Conservation (phyloP, 92 coral and sea anemone genomes). For the Galaxea fascicularis region DNA sequence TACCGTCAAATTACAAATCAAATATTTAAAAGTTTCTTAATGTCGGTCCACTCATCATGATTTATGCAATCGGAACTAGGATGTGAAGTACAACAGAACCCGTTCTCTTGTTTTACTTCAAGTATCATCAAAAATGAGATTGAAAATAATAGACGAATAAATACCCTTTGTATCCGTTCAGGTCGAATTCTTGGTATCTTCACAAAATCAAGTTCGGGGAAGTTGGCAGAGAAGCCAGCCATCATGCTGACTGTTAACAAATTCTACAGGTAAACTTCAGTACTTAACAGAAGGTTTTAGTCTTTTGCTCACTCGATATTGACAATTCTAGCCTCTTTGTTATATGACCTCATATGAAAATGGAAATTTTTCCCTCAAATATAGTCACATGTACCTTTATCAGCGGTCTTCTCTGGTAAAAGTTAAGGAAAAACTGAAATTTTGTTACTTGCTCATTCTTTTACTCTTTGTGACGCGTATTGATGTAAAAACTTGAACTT, state of each 20-base stretch:
- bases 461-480: background rate
- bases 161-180: conserved; percentile 9
- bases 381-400: no score
- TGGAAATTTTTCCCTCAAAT: no score
- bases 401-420: no score
- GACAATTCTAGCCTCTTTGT: background rate
- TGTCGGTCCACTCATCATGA: no score
- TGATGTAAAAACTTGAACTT: background rate
- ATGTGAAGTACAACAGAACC: no score
- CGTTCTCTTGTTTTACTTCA: no score
- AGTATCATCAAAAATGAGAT: no score
- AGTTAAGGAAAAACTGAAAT: no score
- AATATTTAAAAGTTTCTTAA: no score
- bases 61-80: no score
- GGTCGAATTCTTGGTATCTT: conserved; percentile 84
- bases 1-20: no score
- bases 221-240: conserved; percentile 68
- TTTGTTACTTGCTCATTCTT: background rate
- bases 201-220: conserved; percentile 70
- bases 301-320: background rate
- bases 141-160: no score
- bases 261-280: conserved; percentile 80
- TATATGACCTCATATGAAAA: background rate
- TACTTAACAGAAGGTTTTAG: background rate
- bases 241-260: conserved; percentile 82